Evolutionary conservation across 2,797 vertebrate genomes (phyloP), one percentile per base, ranked within the genome.

Genomic region (Pangasius mekongensis): DNA sequence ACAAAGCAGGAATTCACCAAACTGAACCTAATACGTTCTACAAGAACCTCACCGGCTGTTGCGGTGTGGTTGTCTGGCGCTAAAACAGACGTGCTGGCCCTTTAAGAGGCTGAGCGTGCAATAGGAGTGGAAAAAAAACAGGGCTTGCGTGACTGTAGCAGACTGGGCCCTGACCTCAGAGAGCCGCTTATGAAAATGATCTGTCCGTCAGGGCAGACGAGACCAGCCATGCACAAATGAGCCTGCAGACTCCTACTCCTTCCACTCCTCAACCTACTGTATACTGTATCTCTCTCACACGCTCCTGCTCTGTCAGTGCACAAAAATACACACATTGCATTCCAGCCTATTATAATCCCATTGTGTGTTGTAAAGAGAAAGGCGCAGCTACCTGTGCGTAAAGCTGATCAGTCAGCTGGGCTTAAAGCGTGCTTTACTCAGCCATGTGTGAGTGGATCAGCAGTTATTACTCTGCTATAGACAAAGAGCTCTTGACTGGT

Each of bases 101-200:
- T 92, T 92, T 92, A 92, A 92, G 86, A 89, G 89, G 18, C 47
- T 54, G 86, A 73, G 85, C 20, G 0, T 90, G 91, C 86, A 89
- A 91, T 90, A 89, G 87, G 81, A 80, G 60, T 87, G 90, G n/a
- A 86, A 90, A 92, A 92, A 90, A 92, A 93, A 89, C 83, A 90
- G 86, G 89, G 89, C 86, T 95, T 95, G 94, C 95, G 94, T 96
- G 95, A 95, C 96, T 96, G 92, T 85, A 89, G 85, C 87, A 88
- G 89, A 90, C 87, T 82, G 87, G 88, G 87, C 82, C 87, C 73
- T 92, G 91, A 93, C 91, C 92, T 93, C 90, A 91, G 87, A 86
- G 92, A 95, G 94, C 95, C 92, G 93, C 93, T 93, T 95, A 95
- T 95, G 94, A 95, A 95, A 95, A 93, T 89, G 92, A 96, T 94